Percentiles rank a stretch among this genome's conserved stretches.
Conservation (phyloP, 1,140 invertebrate genomes). For the Drosophila chauvacae region DNA sequence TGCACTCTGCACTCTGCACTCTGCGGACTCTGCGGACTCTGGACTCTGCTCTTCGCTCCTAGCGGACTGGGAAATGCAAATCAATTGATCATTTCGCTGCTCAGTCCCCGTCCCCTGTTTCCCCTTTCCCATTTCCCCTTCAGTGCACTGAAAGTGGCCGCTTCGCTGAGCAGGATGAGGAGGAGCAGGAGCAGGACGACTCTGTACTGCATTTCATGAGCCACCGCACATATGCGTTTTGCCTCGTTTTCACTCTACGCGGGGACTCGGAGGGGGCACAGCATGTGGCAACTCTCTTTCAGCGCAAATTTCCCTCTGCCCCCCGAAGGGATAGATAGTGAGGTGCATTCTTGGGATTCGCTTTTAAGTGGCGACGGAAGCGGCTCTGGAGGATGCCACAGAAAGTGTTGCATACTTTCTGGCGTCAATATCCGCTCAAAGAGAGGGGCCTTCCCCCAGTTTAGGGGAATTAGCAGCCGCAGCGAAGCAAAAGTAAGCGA, state of each 20-base stretch:
- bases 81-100: constrained; percentile 73
- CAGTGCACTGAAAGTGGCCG: constrained; percentile 39
- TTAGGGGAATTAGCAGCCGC: constrained; percentile 1
- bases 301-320: constrained; percentile 16
- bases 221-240: constrained; percentile 51
- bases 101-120: not conserved
- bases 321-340: constrained; percentile 32
- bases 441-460: not conserved
- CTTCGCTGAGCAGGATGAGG: constrained; percentile 44
- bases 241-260: constrained; percentile 1
- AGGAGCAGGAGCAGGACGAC: not conserved
- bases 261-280: not conserved
- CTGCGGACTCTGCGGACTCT: constrained; percentile 3
- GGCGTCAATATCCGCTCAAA: constrained; percentile 20
- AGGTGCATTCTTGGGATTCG: constrained; percentile 55
- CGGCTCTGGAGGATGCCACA: constrained; percentile 16
- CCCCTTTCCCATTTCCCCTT: not conserved
- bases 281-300: constrained; percentile 41
- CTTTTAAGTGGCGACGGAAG: constrained; percentile 50
- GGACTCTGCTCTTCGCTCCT: not conserved
- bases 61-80: constrained; percentile 59
- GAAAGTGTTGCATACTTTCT: constrained; percentile 67
- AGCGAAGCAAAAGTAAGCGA: constrained; percentile 39
- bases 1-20: constrained; percentile 18
- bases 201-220: constrained; percentile 64